Base-by-base conservation (phyloP, 2,888 invertebrate species). In the Aporophyla lueneburgensis region DNA sequence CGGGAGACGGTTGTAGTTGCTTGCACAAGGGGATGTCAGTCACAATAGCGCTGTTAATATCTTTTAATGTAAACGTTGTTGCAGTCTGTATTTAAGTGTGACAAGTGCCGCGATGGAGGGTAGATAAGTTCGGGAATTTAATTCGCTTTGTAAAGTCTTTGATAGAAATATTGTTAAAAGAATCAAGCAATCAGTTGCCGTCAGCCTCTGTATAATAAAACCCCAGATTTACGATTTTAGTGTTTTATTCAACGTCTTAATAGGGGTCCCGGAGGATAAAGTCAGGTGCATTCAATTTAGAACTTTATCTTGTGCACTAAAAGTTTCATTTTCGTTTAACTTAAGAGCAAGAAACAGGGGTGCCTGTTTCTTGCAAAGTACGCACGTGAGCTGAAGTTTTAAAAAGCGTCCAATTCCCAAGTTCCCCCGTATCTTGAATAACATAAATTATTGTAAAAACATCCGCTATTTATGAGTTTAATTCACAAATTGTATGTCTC, bases 351-450 rank as follows among this genome's bases (percentile, higher is more conserved):
- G n/a, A n/a, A n/a, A n/a, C n/a, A n/a, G n/a, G n/a, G n/a, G n/a
- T 79, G 78, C 87, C 83, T 76, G 76, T 77, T 81, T 74, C 81
- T 83, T 73, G 65, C 73, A 82, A 85, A 85, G 88, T 85, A 84
- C 80, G 83, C 79, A 90, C 91, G 90, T 89, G 90, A 91, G 80
- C 74, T 80, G 87, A 84, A 87, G 80, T 81, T 80, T 74, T 78
- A 88, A 85, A 83, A 87, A 78, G 81, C 79, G 76, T 77, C 82
- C 81, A 79, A 81, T 80, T 81, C 72, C 73, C 81, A 74, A 80
- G 65, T 76, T 71, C 74, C 67, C 74, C 66, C 66, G 78, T 78
- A 82, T 84, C 88, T 85, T 61, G 72, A 74, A 85, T 74, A 80
- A 80, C 76, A 88, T 85, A 86, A 83, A 83, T 86, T 85, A 78